phyloP scores from a whole-genome alignment of 2,888 invertebrate species.

The Noctua janthe region DNA sequence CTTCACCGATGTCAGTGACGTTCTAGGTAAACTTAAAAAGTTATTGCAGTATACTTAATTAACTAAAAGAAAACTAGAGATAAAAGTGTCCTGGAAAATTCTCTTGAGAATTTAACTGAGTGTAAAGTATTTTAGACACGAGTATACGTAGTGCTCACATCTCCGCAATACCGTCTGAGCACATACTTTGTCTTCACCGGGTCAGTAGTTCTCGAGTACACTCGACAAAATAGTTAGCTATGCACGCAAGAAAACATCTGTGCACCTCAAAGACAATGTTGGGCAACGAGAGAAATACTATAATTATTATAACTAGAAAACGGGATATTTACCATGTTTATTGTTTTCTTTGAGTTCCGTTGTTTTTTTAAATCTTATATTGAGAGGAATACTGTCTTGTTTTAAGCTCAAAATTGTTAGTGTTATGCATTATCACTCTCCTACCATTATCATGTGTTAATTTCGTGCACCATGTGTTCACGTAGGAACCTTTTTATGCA shows the following conservation, averaged over 20 bases:
- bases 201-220: constrained; percentile 38
- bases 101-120: neutral
- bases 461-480: neutral
- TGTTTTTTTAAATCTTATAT: no score
- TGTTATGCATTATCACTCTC: neutral
- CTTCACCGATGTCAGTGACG: neutral
- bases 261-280: neutral
- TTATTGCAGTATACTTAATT: neutral
- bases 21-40: neutral
- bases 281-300: neutral
- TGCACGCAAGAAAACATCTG: neutral
- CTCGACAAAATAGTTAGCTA: neutral
- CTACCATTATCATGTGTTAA: neutral
- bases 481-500: rapidly evolving
- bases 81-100: neutral
- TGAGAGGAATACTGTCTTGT: no score
- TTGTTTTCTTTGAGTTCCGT: no score
- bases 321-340: no score
- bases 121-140: constrained; percentile 4
- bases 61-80: neutral
- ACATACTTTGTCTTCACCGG: constrained; percentile 53
- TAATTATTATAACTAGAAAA: no score
- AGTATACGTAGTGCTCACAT: constrained; percentile 17
- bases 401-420: no score
- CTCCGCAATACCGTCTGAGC: constrained; percentile 36